Evolutionary conservation across 2,888 invertebrate genomes (phyloP).

Genomic region (Acronicta alni): DNA sequence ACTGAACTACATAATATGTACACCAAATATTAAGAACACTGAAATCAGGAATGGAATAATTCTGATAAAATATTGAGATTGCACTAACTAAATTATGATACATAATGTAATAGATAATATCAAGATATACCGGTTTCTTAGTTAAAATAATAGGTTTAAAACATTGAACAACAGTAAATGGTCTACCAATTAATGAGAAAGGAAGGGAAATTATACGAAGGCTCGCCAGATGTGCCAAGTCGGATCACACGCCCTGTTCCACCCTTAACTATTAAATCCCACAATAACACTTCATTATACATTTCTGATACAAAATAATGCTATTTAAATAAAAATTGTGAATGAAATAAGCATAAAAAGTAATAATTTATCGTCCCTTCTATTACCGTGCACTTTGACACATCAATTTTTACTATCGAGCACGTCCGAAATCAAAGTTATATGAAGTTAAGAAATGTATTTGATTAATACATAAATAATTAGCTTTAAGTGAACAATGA

Average conservation of each 20-base stretch:
- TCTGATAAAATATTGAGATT: constrained; percentile 5
- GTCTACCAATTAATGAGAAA: constrained; percentile 68
- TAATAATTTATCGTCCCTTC: constrained; percentile 77
- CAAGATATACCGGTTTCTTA: constrained; percentile 9
- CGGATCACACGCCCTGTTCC: constrained; percentile 68
- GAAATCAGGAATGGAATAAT: constrained; percentile 29
- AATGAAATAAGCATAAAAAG: constrained; percentile 67
- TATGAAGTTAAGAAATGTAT: constrained; percentile 23
- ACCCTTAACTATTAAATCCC: constrained; percentile 36
- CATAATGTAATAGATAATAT: constrained; percentile 21
- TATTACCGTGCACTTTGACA: constrained; percentile 81
- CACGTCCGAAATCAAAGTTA: constrained; percentile 36
- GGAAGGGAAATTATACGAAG: constrained; percentile 64
- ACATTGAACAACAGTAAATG: constrained; percentile 53
- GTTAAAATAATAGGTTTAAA: constrained; percentile 9
- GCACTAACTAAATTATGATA: background rate
- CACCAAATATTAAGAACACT: constrained; percentile 42
- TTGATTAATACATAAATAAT: constrained; percentile 58
- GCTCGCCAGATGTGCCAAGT: constrained; percentile 77
- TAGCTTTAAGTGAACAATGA: constrained; percentile 53
- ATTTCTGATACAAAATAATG: constrained; percentile 54
- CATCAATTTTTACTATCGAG: constrained; percentile 70
- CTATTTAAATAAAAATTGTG: constrained; percentile 57
- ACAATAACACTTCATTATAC: constrained; percentile 30
- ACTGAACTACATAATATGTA: constrained; percentile 59